phyloP scores from a whole-genome alignment of 1,140 invertebrate species.

The Drosophila melanica region DNA sequence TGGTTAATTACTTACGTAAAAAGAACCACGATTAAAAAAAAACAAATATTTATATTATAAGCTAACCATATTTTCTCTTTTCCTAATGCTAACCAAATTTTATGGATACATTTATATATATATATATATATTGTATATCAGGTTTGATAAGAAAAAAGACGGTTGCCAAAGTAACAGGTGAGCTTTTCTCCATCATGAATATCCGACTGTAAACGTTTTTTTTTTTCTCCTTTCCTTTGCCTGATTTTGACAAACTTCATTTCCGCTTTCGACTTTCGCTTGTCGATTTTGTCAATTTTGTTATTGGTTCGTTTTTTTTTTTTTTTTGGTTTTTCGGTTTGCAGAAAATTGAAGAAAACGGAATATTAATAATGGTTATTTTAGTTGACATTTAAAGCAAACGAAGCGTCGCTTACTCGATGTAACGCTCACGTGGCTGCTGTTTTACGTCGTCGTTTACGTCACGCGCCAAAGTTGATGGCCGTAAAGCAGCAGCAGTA shows the following conservation, averaged over 20 bases:
- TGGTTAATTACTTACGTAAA: background rate
- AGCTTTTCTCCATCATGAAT: slow-evolving; percentile 1
- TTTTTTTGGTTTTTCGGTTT: slow-evolving; percentile 25
- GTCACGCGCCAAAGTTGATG: slow-evolving; percentile 69
- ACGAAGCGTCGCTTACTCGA: slow-evolving; percentile 59
- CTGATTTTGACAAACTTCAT: slow-evolving; percentile 14
- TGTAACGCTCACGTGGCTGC: slow-evolving; percentile 74
- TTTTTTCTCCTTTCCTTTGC: background rate
- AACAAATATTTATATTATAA: background rate
- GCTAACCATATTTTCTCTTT: slow-evolving; percentile 3
- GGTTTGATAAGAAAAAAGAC: slow-evolving; percentile 80
- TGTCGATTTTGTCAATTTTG: slow-evolving; percentile 3
- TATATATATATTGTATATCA: slow-evolving; percentile 32
- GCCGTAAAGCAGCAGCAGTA: slow-evolving; percentile 46
- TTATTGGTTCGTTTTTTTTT: no score
- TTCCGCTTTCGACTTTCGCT: slow-evolving; percentile 9
- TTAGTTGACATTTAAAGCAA: slow-evolving; percentile 71
- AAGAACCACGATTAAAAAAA: background rate
- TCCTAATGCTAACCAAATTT: slow-evolving; percentile 37
- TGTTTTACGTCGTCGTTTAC: slow-evolving; percentile 77
- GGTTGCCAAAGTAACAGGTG: slow-evolving; percentile 45
- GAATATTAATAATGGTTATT: slow-evolving; percentile 52
- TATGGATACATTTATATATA: slow-evolving; percentile 17
- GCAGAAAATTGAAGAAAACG: slow-evolving; percentile 6
- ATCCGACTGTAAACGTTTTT: slow-evolving; percentile 9